Conservation (phyloP, 2,797 vertebrate genomes). For the Cyclopterus lumpus region DNA sequence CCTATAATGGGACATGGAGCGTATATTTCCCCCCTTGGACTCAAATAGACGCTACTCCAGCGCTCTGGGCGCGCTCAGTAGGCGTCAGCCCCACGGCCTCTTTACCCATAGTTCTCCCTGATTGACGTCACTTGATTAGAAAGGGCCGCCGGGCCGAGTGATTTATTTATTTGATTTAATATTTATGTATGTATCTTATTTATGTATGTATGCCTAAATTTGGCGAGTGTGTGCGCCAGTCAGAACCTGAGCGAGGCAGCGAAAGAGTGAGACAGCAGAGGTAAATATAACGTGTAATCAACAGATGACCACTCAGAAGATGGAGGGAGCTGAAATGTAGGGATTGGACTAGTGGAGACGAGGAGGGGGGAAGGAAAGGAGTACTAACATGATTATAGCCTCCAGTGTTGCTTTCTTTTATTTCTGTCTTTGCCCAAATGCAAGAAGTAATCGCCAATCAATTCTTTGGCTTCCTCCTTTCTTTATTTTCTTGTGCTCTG, state of each 20-base stretch:
- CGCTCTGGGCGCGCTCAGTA: constrained; percentile 72
- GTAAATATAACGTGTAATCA: constrained; percentile 94
- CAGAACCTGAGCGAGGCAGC: constrained; percentile 64
- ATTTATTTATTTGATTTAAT: constrained; percentile 88
- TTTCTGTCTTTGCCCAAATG: constrained; percentile 75
- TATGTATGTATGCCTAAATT: constrained; percentile 75
- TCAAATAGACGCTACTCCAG: constrained; percentile 82
- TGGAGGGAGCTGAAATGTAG: constrained; percentile 76
- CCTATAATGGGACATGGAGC: constrained; percentile 99
- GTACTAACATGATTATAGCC: constrained; percentile 88
- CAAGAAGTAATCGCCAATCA: constrained; percentile 80
- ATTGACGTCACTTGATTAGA: constrained; percentile 93
- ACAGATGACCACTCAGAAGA: constrained; percentile 87
- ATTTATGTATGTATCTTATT: constrained; percentile 81
- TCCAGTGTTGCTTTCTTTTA: constrained; percentile 82
- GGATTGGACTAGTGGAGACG: constrained; percentile 67
- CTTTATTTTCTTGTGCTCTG: constrained; percentile 54
- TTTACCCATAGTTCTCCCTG: constrained; percentile 83
- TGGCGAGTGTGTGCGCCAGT: constrained; percentile 48
- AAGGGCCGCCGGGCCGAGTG: constrained; percentile 82
- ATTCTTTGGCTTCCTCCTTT: constrained; percentile 62
- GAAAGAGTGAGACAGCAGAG: constrained; percentile 78
- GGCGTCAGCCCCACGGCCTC: constrained; percentile 78
- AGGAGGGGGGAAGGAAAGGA: constrained; percentile 36
- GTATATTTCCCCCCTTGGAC: constrained; percentile 92